Evolutionary conservation across 2,113 vertebrate genomes (phyloP).

Genomic region (Crocuta crocuta): DNA sequence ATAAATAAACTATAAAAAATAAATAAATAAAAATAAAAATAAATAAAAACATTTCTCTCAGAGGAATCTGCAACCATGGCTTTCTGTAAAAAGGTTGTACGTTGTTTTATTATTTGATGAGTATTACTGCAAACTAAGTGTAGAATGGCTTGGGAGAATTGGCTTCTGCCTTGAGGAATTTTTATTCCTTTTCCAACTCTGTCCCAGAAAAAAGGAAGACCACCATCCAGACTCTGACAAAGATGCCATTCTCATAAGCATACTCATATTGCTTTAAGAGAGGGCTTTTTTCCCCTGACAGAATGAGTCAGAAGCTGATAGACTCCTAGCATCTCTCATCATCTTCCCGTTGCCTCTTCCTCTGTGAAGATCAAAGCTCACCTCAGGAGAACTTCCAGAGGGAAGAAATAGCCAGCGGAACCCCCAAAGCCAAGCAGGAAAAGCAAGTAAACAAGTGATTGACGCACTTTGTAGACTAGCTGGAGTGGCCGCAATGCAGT

Average conservation of each 20-base stretch:
- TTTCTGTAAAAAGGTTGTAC: neutral
- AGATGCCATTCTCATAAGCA: neutral
- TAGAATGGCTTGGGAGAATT: neutral
- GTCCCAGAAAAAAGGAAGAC: neutral
- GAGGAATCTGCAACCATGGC: neutral
- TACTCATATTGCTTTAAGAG: neutral
- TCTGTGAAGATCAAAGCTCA: slow-evolving; percentile 75
- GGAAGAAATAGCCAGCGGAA: slow-evolving; percentile 63
- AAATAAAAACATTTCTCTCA: no score
- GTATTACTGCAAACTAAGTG: neutral
- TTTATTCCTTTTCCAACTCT: neutral
- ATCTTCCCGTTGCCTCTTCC: slow-evolving; percentile 57
- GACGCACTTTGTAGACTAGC: slow-evolving; percentile 73
- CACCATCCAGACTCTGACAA: neutral
- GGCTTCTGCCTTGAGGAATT: neutral
- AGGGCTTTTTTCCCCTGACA: neutral
- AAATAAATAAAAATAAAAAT: no score
- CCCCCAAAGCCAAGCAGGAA: slow-evolving; percentile 66
- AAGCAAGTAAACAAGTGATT: slow-evolving; percentile 74
- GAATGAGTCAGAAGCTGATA: slow-evolving; percentile 39
- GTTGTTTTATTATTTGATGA: neutral
- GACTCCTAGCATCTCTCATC: slow-evolving; percentile 25
- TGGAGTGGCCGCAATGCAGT: neutral
- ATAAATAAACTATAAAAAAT: no score
- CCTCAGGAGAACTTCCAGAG: slow-evolving; percentile 49